Base-by-base conservation (phyloP, 1,140 invertebrate species). In the Panagrolaimus sp. region DNA sequence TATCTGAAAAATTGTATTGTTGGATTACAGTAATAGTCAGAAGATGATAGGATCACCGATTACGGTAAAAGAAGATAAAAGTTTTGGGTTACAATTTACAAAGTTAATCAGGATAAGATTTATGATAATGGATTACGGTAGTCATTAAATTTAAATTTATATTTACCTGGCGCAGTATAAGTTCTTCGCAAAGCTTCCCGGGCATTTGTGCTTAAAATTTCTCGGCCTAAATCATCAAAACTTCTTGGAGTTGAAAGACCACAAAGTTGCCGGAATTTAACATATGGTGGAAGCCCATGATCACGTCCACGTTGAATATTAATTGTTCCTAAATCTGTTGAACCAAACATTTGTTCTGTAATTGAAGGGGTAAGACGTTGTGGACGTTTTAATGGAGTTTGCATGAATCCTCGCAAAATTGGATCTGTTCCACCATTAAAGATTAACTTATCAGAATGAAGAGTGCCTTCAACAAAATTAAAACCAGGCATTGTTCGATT, bases 241-340 rank as follows among this genome's bases (percentile, higher is more conserved):
- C 83, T 87, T 2, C 77, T 83, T 1, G 89, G 87, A 26, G 87
- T 84, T 15, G 87, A 84, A 15, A 93, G 80, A 32, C 90, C 89
- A 78, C 91, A 91, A 10, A 91, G 86, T 64, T 88, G 84, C 68
- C 92, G 84, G 85, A 91, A 95, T 66, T 88, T 86, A 62, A 89
- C 89, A 79, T 95, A 96, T 14, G 88, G 83, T 43, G 79, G 80
- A 46, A 85, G 63, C 21, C 84, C 84, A 46, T 84, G 84, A 65
- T 84, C 84, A 10, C 84, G 67, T 44, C 84, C 84, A 70, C 84
- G 71, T 70, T 85, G 81, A 38, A 85, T 84, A 64, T 85, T 85
- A 28, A 84, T 85, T n/a, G 84, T 82, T 2, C 81, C 81, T 8
- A 84, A 48, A 76, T 84, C 83, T 28, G 83, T 80, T 10, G 78